Evolutionary conservation across 2,113 vertebrate genomes (phyloP).

Genomic region (Lepus americanus): DNA sequence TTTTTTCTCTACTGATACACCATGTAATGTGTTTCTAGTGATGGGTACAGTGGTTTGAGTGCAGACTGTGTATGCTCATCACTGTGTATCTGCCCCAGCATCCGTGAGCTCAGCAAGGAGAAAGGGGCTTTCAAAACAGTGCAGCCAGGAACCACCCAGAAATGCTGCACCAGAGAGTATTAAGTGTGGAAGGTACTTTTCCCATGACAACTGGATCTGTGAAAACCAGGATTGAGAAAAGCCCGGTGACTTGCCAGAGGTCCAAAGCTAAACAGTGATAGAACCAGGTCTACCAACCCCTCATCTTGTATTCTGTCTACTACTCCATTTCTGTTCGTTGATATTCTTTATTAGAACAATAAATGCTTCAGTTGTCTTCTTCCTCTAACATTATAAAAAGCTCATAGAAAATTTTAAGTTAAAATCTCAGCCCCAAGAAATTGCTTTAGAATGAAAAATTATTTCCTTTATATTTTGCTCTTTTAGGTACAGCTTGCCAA

Average conservation of each 20-base stretch:
- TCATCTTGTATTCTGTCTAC: neutral
- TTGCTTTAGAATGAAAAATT: slow-evolving; percentile 48
- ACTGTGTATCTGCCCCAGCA: neutral
- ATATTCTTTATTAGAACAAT: slow-evolving; percentile 40
- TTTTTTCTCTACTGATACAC: neutral
- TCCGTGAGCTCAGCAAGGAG: neutral
- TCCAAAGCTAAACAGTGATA: neutral
- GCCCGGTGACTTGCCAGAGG: neutral
- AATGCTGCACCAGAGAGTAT: neutral
- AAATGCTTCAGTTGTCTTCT: slow-evolving; percentile 1
- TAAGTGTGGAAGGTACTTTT: neutral
- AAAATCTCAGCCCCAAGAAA: slow-evolving; percentile 16
- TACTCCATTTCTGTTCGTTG: neutral
- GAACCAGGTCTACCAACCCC: neutral
- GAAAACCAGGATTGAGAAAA: neutral
- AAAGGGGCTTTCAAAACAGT: neutral
- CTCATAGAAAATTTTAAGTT: slow-evolving; percentile 21
- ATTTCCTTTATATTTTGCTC: slow-evolving; percentile 58
- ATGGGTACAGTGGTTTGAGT: neutral
- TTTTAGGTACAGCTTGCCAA: slow-evolving; percentile 94
- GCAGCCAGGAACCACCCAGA: neutral
- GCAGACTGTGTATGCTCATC: neutral
- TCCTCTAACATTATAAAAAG: neutral
- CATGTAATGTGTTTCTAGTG: neutral
- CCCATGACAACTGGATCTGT: neutral